Percentiles rank a stretch among this genome's conserved stretches.
phyloP scores from a whole-genome alignment of 1,140 invertebrate species.

The Apis laboriosa region DNA sequence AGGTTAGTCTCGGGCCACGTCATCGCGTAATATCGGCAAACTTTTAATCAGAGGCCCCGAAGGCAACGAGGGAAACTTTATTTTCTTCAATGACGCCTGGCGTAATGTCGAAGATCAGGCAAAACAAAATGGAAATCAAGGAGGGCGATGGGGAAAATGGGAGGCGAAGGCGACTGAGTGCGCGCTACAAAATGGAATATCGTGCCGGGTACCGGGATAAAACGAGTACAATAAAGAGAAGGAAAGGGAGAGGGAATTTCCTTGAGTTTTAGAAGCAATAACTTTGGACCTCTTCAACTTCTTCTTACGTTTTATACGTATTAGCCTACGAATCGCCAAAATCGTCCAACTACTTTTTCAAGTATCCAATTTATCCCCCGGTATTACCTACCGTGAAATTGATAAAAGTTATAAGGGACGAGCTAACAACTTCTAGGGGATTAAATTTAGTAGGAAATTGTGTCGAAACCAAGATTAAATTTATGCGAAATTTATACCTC shows the following conservation, averaged over 20 bases:
- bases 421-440: not conserved
- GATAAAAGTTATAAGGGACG: not conserved
- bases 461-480: not conserved
- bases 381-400: not conserved
- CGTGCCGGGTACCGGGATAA: constrained; percentile 31
- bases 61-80: constrained; percentile 56
- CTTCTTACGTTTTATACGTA: constrained; percentile 22
- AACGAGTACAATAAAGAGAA: constrained; percentile 32
- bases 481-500: too few relatives aligned
- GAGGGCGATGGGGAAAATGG: constrained; percentile 46
- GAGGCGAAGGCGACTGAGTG: constrained; percentile 16
- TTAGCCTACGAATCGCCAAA: constrained; percentile 27
- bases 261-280: constrained; percentile 48
- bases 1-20: constrained; percentile 57
- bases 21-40: constrained; percentile 65
- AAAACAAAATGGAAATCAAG: constrained; percentile 63
- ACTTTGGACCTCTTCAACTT: constrained; percentile 42
- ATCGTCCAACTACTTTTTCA: not conserved
- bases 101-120: constrained; percentile 63
- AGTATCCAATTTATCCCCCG: constrained; percentile 3
- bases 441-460: not conserved
- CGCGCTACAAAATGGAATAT: constrained; percentile 55
- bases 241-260: constrained; percentile 20
- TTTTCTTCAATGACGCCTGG: constrained; percentile 60
- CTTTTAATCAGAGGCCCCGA: constrained; percentile 64